A percentile compares a stretch with the other conserved stretches of the same genome.
phyloP scores from a whole-genome alignment of 2,113 vertebrate species.

The Prinia subflava region DNA sequence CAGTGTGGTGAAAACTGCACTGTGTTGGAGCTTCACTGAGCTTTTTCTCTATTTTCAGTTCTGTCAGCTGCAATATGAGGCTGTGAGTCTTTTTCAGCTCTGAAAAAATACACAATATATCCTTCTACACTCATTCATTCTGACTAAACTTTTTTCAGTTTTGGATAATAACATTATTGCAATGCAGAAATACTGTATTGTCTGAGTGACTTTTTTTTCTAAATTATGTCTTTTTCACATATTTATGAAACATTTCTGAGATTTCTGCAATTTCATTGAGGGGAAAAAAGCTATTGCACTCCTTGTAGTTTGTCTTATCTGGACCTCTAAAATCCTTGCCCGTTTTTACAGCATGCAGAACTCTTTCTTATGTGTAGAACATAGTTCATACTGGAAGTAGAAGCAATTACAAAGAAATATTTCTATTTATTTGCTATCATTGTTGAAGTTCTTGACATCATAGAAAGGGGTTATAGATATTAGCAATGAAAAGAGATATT shows the following conservation, averaged over 20 bases:
- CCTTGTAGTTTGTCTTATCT: neutral
- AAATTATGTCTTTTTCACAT: neutral
- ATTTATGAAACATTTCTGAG: neutral
- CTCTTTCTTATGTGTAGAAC: neutral
- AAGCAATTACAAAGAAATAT: neutral
- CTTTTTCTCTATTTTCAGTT: neutral
- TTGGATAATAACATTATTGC: neutral
- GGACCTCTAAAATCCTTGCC: neutral
- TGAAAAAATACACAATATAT: neutral
- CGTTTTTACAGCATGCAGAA: neutral
- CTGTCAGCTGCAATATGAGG: neutral
- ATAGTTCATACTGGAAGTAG: neutral
- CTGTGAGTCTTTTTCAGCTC: neutral
- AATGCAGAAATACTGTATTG: neutral
- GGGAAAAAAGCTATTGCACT: fast-evolving
- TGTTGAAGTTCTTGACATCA: neutral
- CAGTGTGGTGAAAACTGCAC: neutral
- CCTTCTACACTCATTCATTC: neutral
- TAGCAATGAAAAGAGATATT: neutral
- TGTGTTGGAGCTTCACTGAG: neutral
- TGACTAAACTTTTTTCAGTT: neutral
- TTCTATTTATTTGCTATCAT: neutral
- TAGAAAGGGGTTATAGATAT: neutral
- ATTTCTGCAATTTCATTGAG: neutral
- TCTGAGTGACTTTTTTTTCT: neutral